Evolutionary conservation across 2,888 invertebrate species (phyloP).

Genomic region (Deladenus siricidicola): DNA sequence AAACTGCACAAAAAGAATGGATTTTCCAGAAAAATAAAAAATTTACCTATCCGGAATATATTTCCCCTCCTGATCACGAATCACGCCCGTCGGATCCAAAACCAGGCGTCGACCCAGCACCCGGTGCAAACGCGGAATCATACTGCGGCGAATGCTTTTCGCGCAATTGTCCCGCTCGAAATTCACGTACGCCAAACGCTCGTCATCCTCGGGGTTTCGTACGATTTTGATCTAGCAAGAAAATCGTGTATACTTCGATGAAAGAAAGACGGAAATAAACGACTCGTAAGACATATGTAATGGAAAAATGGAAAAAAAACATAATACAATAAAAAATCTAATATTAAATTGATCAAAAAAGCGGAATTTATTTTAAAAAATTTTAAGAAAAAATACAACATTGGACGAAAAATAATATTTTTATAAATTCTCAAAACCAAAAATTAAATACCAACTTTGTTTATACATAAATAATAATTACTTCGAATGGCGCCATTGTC

Average conservation of each 20-base stretch:
- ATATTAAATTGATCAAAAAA: too few species aligned
- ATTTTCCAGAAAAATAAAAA: conserved; percentile 2
- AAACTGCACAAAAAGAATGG: too few species aligned
- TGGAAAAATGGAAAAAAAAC: conserved; percentile 12
- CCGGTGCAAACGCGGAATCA: conserved; percentile 36
- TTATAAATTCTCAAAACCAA: not conserved
- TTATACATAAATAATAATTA: too few species aligned
- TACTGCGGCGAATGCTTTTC: conserved; percentile 33
- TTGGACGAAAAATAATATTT: not conserved
- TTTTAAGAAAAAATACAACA: too few species aligned
- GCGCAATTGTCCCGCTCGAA: conserved; percentile 46
- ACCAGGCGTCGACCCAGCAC: conserved; percentile 38
- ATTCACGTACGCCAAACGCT: conserved; percentile 52
- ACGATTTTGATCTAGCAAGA: conserved; percentile 47
- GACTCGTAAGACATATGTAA: too few species aligned
- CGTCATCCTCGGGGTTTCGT: conserved; percentile 44
- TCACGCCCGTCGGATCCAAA: conserved; percentile 52
- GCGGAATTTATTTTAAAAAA: too few species aligned
- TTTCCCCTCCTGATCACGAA: conserved; percentile 51
- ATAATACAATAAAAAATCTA: not conserved
- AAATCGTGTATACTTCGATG: too few species aligned
- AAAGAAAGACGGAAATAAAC: too few species aligned
- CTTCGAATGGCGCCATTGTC: conserved; percentile 47
- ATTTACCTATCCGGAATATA: not conserved
- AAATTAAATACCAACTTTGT: too few species aligned